Conservation (phyloP, 2,888 invertebrate genomes). For the Candidula unifasciata region DNA sequence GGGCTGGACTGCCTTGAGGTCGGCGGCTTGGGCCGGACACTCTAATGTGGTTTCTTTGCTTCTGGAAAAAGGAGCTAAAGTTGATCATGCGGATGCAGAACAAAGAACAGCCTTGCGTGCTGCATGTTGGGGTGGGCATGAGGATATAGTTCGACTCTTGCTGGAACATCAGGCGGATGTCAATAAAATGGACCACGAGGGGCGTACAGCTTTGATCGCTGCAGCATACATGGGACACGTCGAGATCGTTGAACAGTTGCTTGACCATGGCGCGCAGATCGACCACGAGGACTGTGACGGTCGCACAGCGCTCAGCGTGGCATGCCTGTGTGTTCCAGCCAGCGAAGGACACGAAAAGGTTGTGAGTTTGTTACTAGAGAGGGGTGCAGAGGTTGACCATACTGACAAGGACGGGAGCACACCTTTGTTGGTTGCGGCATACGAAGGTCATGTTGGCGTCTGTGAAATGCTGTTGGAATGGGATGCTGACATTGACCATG, state of each 20-base stretch:
- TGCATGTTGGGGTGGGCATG: constrained; percentile 82
- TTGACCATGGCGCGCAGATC: constrained; percentile 80
- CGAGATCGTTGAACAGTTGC: constrained; percentile 74
- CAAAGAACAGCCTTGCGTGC: constrained; percentile 92
- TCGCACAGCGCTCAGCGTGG: constrained; percentile 89
- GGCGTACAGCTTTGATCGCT: constrained; percentile 79
- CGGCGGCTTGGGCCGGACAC: constrained; percentile 97
- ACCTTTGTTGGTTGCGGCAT: constrained; percentile 77
- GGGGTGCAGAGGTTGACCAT: constrained; percentile 76
- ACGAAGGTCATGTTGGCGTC: constrained; percentile 81
- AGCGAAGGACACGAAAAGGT: constrained; percentile 79
- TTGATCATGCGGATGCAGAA: constrained; percentile 79
- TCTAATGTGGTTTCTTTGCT: constrained; percentile 78
- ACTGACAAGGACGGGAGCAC: constrained; percentile 77
- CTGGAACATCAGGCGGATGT: constrained; percentile 81
- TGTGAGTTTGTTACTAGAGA: constrained; percentile 74
- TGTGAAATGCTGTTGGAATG: constrained; percentile 90
- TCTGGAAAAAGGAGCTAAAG: constrained; percentile 84
- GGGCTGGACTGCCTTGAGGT: constrained; percentile 81
- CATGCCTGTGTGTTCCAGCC: constrained; percentile 76
- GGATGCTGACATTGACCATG: constrained; percentile 93
- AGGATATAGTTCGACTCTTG: constrained; percentile 80
- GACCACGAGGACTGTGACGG: constrained; percentile 91
- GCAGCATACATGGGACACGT: constrained; percentile 88
- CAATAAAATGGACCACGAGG: constrained; percentile 79